phyloP scores from a whole-genome alignment of 1,140 invertebrate species.

The Drosophila trapezifrons region DNA sequence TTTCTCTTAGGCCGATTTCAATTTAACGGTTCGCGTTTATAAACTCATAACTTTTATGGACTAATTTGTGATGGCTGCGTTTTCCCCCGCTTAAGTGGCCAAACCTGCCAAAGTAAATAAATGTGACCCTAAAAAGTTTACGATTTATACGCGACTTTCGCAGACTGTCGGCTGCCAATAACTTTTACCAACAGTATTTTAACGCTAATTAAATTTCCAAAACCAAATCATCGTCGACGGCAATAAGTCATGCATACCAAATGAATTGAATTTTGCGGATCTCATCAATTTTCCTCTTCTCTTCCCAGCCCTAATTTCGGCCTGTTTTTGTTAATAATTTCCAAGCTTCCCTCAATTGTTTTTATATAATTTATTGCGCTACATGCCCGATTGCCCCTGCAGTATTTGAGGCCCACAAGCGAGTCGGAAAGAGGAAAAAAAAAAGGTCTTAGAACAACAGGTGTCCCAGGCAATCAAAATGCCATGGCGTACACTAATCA shows the following conservation, averaged over 20 bases:
- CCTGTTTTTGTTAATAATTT: conserved; percentile 51
- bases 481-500: conserved; percentile 50
- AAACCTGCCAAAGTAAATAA: conserved; percentile 59
- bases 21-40: conserved; percentile 56
- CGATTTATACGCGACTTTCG: conserved; percentile 61
- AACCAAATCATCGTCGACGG: conserved; percentile 32
- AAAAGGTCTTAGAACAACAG: conserved; percentile 49
- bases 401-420: conserved; percentile 18
- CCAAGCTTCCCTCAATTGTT: conserved; percentile 46
- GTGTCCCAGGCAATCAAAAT: conserved; percentile 65
- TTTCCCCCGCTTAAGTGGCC: conserved; percentile 4
- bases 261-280: conserved; percentile 50
- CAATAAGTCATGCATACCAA: conserved; percentile 75
- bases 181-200: conserved; percentile 60
- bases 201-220: conserved; percentile 71
- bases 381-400: conserved; percentile 54
- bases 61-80: conserved; percentile 44
- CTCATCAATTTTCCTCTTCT: conserved; percentile 7
- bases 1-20: conserved; percentile 47
- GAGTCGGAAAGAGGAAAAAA: neutral
- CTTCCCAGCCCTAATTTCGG: neutral
- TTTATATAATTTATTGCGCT: conserved; percentile 76
- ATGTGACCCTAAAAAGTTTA: conserved; percentile 67
- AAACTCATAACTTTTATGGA: conserved; percentile 61
- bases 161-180: conserved; percentile 39